phyloP scores from a whole-genome alignment of 2,888 invertebrate genomes.

The Lottia scabra region DNA sequence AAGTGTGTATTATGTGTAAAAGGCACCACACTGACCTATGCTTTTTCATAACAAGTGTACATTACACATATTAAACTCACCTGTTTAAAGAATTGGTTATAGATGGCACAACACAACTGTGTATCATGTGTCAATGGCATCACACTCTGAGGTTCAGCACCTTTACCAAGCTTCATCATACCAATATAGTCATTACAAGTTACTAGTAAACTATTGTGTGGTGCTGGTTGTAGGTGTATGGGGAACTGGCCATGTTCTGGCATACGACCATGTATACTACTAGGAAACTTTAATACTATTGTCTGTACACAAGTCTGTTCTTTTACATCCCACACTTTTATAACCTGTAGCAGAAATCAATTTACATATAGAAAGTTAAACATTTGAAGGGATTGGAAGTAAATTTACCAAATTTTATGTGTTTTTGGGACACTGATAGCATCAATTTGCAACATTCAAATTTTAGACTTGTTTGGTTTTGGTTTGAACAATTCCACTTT shows the following conservation, averaged over 20 bases:
- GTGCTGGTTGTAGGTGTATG: slow-evolving; percentile 55
- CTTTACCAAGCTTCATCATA: slow-evolving; percentile 58
- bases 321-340: slow-evolving; percentile 68
- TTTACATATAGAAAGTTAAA: background rate
- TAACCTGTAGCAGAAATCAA: slow-evolving; percentile 46
- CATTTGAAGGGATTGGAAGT: no score
- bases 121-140: slow-evolving; percentile 61
- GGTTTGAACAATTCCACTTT: no score
- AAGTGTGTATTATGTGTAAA: no score
- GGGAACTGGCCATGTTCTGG: slow-evolving; percentile 68
- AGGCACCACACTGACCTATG: no score
- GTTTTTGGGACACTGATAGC: no score
- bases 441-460: no score
- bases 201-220: slow-evolving; percentile 58
- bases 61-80: slow-evolving; percentile 36
- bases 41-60: no score
- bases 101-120: slow-evolving; percentile 66
- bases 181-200: slow-evolving; percentile 68
- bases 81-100: slow-evolving; percentile 66
- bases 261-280: slow-evolving; percentile 62
- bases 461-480: no score
- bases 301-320: slow-evolving; percentile 68
- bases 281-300: slow-evolving; percentile 64
- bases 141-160: slow-evolving; percentile 41
- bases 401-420: no score